These are phyloP conservation scores for Origma solitaria DNA, from an alignment of 2,113 vertebrate genomes.

Conservation along the genomic window DNA sequence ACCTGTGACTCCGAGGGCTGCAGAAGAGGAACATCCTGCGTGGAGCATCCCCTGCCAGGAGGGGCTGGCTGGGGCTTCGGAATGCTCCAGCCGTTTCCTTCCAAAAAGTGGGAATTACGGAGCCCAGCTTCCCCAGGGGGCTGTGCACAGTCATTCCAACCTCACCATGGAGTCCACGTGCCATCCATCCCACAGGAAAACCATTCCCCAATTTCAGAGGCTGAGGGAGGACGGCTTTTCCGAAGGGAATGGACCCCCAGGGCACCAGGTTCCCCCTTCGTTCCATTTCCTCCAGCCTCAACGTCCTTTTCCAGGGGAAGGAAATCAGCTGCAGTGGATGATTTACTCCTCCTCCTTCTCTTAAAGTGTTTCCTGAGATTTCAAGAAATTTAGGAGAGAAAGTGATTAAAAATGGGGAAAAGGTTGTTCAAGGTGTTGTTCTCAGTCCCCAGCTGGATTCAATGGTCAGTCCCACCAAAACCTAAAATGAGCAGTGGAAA, in stretches of 20 bases:
- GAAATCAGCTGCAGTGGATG: neutral
- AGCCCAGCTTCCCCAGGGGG: neutral
- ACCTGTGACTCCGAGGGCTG: accelerated
- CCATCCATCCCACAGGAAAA: accelerated
- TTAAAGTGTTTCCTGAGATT: neutral
- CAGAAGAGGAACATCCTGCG: accelerated
- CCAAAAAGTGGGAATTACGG: neutral
- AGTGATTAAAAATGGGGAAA: accelerated
- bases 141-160: accelerated
- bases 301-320: neutral
- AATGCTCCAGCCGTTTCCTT: accelerated
- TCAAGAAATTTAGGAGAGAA: neutral
- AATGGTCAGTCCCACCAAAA: neutral
- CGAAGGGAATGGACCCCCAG: neutral
- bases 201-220: accelerated
- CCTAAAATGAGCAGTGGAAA: neutral
- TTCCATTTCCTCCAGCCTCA: neutral
- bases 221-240: accelerated
- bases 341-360: neutral
- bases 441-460: neutral
- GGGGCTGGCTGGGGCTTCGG: accelerated
- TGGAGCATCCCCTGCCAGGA: neutral
- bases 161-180: accelerated
- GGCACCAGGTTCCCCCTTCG: accelerated
- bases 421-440: neutral